Evolutionary conservation across 2,797 vertebrate species (phyloP).

Genomic region (Darevskia nairensis): DNA sequence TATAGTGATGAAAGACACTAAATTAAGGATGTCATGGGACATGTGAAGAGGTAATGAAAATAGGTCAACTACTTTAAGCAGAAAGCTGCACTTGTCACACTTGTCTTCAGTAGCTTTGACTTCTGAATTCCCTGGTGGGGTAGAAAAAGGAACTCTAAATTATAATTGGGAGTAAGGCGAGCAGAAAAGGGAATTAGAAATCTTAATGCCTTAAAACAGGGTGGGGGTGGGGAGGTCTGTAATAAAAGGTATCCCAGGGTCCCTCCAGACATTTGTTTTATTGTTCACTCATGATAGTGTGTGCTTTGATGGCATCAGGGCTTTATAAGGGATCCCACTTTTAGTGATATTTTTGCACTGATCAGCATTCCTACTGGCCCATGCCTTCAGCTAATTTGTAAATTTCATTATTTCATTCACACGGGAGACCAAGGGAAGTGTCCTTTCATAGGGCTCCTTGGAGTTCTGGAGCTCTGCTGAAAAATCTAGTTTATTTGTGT

Average conservation of each 20-base stretch:
- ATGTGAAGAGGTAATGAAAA: rapidly evolving
- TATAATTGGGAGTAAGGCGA: background rate
- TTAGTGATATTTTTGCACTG: too few species aligned
- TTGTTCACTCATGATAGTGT: too few species aligned
- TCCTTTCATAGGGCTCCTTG: too few species aligned
- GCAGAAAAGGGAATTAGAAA: rapidly evolving
- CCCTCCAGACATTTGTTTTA: too few species aligned
- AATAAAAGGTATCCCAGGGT: background rate
- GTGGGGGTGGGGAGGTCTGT: rapidly evolving
- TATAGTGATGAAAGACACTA: background rate
- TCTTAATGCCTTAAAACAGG: background rate
- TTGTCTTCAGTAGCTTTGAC: background rate
- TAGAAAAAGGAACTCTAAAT: background rate
- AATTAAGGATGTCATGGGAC: background rate
- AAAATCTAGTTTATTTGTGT: too few species aligned
- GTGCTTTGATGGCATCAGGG: too few species aligned
- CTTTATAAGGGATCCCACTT: too few species aligned
- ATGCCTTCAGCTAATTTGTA: too few species aligned
- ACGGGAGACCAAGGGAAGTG: too few species aligned
- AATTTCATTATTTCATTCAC: too few species aligned
- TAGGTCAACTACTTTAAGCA: background rate
- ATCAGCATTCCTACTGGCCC: too few species aligned
- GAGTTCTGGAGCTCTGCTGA: too few species aligned
- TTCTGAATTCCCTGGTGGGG: rapidly evolving
- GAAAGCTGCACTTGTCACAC: background rate